Evolutionary conservation across 1,140 invertebrate genomes (phyloP).

Genomic region (Hylaeus anthracinus): DNA sequence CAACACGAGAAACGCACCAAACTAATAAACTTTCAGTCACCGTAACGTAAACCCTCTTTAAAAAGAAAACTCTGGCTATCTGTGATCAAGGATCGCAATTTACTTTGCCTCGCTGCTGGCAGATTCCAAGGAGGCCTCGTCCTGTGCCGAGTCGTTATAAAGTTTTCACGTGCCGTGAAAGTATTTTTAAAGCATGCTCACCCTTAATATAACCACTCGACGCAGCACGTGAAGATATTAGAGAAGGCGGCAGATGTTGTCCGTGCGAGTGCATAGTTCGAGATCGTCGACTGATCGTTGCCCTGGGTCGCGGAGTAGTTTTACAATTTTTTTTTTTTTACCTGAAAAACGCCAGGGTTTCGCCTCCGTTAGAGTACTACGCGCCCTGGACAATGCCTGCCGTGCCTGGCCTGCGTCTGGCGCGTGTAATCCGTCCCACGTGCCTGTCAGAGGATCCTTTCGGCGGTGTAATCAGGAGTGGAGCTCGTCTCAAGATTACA

Average conservation of each 20-base stretch:
- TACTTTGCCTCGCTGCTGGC: background rate
- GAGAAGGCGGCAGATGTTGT: slow-evolving; percentile 16
- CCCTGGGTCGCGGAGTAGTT: too few species aligned
- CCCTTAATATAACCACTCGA: background rate
- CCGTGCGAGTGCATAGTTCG: slow-evolving; percentile 14
- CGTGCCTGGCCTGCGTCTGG: slow-evolving; percentile 1
- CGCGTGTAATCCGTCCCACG: slow-evolving; percentile 37
- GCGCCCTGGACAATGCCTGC: slow-evolving; percentile 11
- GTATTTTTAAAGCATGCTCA: slow-evolving; percentile 1
- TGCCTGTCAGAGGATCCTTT: slow-evolving; percentile 40
- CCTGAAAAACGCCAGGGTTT: too few species aligned
- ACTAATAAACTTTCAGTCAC: too few species aligned
- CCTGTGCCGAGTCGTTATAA: background rate
- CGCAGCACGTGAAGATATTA: background rate
- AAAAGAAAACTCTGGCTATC: too few species aligned
- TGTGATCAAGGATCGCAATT: background rate
- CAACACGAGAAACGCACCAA: too few species aligned
- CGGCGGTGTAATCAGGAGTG: background rate
- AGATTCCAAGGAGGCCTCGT: background rate
- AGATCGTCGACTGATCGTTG: background rate
- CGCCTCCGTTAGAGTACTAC: too few species aligned
- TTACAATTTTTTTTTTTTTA: too few species aligned
- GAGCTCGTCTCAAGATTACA: slow-evolving; percentile 17
- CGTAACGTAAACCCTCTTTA: too few species aligned
- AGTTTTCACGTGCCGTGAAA: slow-evolving; percentile 8